phyloP scores from a whole-genome alignment of 2,888 invertebrate genomes.

The Drosophila seclusa region DNA sequence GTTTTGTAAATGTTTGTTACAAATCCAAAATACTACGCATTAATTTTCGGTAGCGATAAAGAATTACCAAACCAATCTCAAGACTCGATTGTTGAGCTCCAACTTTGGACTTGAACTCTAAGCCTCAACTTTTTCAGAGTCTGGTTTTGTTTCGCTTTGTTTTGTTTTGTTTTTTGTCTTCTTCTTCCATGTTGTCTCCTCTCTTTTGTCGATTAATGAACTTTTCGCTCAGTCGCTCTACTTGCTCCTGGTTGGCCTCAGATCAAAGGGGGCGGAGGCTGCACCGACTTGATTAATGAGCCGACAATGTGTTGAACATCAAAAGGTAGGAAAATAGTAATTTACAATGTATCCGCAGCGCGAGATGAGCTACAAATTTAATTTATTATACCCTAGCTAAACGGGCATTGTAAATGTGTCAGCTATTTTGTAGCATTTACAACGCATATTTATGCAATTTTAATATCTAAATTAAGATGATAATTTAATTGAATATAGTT shows the following conservation, averaged over 20 bases:
- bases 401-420: slow-evolving; percentile 8
- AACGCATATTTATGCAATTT: not conserved
- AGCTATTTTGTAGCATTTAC: not conserved
- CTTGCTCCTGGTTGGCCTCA: slow-evolving; percentile 20
- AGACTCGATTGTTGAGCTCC: slow-evolving; percentile 27
- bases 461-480: not conserved
- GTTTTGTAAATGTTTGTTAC: slow-evolving; percentile 50
- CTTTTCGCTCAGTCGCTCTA: slow-evolving; percentile 36
- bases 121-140: slow-evolving; percentile 1
- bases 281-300: slow-evolving; percentile 70
- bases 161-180: not conserved
- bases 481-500: not conserved
- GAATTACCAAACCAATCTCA: slow-evolving; percentile 69
- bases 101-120: slow-evolving; percentile 42
- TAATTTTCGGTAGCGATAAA: slow-evolving; percentile 84
- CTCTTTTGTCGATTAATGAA: slow-evolving; percentile 40
- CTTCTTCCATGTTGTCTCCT: not conserved
- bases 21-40: slow-evolving; percentile 73
- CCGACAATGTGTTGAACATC: slow-evolving; percentile 74
- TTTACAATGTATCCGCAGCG: slow-evolving; percentile 62
- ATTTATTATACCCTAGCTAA: slow-evolving; percentile 50
- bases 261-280: slow-evolving; percentile 50
- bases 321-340: slow-evolving; percentile 75
- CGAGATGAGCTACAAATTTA: slow-evolving; percentile 54
- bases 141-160: not conserved